Evolutionary conservation across 2,888 invertebrate genomes (phyloP), one percentile per base, ranked within the genome.

Genomic region (Tubulanus polymorphus): DNA sequence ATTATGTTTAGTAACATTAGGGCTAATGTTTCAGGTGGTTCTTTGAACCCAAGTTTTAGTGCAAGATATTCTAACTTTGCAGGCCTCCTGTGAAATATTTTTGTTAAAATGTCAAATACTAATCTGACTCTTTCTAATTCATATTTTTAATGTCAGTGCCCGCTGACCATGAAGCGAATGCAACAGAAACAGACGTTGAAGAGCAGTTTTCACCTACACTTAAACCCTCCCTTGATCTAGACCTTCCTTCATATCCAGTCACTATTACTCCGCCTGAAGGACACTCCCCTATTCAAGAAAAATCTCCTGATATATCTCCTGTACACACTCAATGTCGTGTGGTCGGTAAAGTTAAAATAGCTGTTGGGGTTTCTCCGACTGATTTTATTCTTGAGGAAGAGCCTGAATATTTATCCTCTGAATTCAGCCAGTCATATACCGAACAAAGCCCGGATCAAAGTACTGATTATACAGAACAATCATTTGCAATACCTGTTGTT

Each of bases 101-200:
- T n/a, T n/a, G n/a, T n/a, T n/a, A n/a, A n/a, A n/a, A n/a, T n/a
- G n/a, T n/a, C n/a, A n/a, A n/a, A n/a, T n/a, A n/a, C n/a, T n/a
- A n/a, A 47, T 48, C 37, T 35, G 35, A 27, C 56, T 56, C n/a
- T n/a, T n/a, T n/a, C n/a, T n/a, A n/a, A n/a, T n/a, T n/a, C n/a
- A n/a, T n/a, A n/a, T n/a, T n/a, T n/a, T n/a, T n/a, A n/a, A n/a
- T n/a, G n/a, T n/a, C 66, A 69, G 67, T 67, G 67, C 64, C 66
- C 56, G 67, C 63, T 56, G 61, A 62, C 53, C 62, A 62, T 56
- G 65, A 66, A 59, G 59, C 60, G 57, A 65, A 63, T 58, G 76
- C 76, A 27, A 77, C 78, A 64, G 79, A 69, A 63, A 71, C 70
- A 37, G 71, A 72, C 63, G 68, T 69, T 51, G 72, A 72, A 62